phyloP scores from a whole-genome alignment of 2,888 invertebrate species.

The Cosmorhoe ocellata region DNA sequence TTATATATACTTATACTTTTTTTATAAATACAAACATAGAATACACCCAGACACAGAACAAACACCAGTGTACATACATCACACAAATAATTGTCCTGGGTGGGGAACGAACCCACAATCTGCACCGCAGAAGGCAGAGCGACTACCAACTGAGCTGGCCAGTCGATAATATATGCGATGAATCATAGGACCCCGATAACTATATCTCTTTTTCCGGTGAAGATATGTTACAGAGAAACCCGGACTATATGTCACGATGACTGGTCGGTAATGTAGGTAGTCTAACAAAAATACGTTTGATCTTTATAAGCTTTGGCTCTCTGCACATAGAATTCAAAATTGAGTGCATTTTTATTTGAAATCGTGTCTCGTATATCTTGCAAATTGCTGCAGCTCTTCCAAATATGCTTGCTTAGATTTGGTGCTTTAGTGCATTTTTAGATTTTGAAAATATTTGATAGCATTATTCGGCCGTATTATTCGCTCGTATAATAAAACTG shows the following conservation, averaged over 20 bases:
- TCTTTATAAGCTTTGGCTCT: conserved; percentile 6
- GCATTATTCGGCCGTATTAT: too few relatives aligned
- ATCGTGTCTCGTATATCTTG: conserved; percentile 17
- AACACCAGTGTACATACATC: too few relatives aligned
- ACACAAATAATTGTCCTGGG: too few relatives aligned
- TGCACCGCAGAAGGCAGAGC: too few relatives aligned
- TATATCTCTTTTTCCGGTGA: conserved; percentile 24
- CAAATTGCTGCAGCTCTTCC: conserved; percentile 19
- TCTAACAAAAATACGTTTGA: conserved; percentile 13
- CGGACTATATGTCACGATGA: conserved; percentile 22
- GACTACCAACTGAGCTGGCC: too few relatives aligned
- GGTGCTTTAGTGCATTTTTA: conserved; percentile 17
- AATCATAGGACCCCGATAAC: conserved; percentile 21
- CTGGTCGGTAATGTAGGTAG: conserved; percentile 22
- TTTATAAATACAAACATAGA: too few relatives aligned
- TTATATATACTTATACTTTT: too few relatives aligned
- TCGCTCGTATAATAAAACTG: too few relatives aligned
- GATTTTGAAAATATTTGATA: conserved; percentile 1
- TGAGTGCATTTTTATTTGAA: conserved; percentile 17
- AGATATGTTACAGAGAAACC: conserved; percentile 25
- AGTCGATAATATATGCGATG: conserved; percentile 19
- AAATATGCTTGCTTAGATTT: conserved; percentile 28
- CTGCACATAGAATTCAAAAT: conserved; percentile 15
- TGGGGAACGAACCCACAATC: too few relatives aligned
- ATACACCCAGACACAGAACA: too few relatives aligned